phyloP scores from a whole-genome alignment of 1,140 invertebrate species.

The Thrips palmi region DNA sequence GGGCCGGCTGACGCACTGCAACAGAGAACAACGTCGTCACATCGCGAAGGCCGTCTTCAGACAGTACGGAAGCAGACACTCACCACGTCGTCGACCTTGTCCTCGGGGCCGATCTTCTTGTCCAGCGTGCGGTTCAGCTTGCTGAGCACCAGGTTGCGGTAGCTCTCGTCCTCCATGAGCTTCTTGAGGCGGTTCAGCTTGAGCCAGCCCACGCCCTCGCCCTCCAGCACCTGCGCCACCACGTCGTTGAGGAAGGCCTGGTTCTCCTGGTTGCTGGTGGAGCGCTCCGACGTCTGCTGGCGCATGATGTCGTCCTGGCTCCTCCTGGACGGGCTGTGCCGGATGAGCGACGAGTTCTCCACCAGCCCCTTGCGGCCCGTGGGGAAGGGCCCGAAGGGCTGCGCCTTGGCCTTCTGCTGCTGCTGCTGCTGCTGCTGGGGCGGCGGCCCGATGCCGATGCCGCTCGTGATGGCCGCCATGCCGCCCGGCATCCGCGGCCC shows the following conservation, averaged over 20 bases:
- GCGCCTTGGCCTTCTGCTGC: constrained; percentile 30
- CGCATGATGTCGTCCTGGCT: constrained; percentile 41
- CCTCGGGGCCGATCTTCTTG: constrained; percentile 82
- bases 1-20: constrained; percentile 63
- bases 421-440: constrained; percentile 15
- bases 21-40: constrained; percentile 14
- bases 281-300: constrained; percentile 43
- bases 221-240: constrained; percentile 76
- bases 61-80: constrained; percentile 21
- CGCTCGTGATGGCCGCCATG: constrained; percentile 26
- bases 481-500: too few relatives aligned
- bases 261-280: constrained; percentile 64
- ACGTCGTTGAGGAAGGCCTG: constrained; percentile 77
- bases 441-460: constrained; percentile 13
- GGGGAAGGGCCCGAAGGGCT: constrained; percentile 59
- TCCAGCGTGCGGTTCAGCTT: constrained; percentile 90
- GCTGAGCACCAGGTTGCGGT: constrained; percentile 86
- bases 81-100: constrained; percentile 96
- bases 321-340: constrained; percentile 39
- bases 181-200: constrained; percentile 88
- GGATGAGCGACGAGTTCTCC: constrained; percentile 77
- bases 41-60: constrained; percentile 4
- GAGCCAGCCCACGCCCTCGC: constrained; percentile 93
- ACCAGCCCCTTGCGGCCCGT: constrained; percentile 63
- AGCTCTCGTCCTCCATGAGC: constrained; percentile 97